Percentiles rank a stretch among this genome's conserved stretches.
These are phyloP conservation scores for Coccyzus lansbergi DNA, from an alignment of 2,797 vertebrate genomes.

Conservation along the genomic window DNA sequence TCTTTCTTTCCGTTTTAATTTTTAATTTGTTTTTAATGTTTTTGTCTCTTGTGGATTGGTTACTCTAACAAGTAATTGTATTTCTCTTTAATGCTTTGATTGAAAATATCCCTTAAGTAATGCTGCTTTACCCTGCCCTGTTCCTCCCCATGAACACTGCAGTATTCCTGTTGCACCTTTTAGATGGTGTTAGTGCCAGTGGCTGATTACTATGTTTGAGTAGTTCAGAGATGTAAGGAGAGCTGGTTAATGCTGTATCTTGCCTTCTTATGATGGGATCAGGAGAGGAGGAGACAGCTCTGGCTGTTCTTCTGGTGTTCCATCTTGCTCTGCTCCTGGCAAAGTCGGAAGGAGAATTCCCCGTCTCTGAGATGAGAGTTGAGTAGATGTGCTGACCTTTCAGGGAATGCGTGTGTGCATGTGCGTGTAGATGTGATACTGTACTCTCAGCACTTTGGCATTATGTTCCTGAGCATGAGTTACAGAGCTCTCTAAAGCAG, in stretches of 20 bases:
- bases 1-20: neutral
- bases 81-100: neutral
- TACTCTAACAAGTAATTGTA: neutral
- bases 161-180: neutral
- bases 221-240: neutral
- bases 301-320: neutral
- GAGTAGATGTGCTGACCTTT: slow-evolving; percentile 37
- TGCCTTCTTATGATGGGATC: neutral
- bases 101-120: neutral
- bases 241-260: neutral
- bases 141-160: neutral
- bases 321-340: neutral
- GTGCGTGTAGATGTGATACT: neutral
- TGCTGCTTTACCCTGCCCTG: neutral
- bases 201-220: neutral
- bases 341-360: slow-evolving; percentile 27
- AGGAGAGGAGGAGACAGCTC: neutral
- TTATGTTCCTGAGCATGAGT: neutral
- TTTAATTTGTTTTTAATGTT: neutral
- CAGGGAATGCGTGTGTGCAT: neutral
- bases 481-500: neutral
- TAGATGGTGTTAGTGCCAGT: neutral
- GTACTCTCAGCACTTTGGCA: neutral
- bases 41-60: neutral
- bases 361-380: neutral